Conservation (phyloP, 2,888 invertebrate species). For the Polyploca ridens region DNA sequence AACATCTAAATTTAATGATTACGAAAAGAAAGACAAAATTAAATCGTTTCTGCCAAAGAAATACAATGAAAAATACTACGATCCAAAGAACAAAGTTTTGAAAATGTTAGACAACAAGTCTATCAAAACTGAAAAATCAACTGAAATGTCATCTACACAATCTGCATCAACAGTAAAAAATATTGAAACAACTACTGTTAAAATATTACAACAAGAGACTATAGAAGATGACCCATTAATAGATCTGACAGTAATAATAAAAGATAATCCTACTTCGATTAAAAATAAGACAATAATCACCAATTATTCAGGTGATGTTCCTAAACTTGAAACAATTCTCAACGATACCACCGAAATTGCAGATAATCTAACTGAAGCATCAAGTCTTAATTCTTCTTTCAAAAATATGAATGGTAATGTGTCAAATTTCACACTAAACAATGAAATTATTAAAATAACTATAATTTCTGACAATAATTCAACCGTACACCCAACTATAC, state of each 20-base stretch:
- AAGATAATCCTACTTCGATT: conserved; percentile 46
- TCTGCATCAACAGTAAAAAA: conserved; percentile 27
- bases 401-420: conserved; percentile 25
- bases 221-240: conserved; percentile 56
- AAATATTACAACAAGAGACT: conserved; percentile 24
- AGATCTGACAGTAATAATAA: conserved; percentile 70
- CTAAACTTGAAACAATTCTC: conserved; percentile 41
- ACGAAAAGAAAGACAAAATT: conserved; percentile 50
- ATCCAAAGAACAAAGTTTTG: conserved; percentile 51
- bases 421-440: conserved; percentile 30
- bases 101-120: conserved; percentile 46
- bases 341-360: conserved; percentile 32
- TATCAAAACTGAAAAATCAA: conserved; percentile 35
- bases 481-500: conserved; percentile 42
- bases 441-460: conserved; percentile 59
- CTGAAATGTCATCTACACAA: conserved; percentile 29
- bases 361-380: conserved; percentile 20
- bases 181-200: conserved; percentile 30
- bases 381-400: conserved; percentile 24
- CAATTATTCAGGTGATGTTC: conserved; percentile 45
- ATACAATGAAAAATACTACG: conserved; percentile 62
- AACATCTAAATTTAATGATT: conserved; percentile 37
- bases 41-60: conserved; percentile 67
- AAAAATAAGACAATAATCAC: conserved; percentile 35
- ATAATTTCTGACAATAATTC: conserved; percentile 49